Evolutionary conservation across 1,140 invertebrate genomes (phyloP).

Genomic region (Phenacoccus solenopsis): DNA sequence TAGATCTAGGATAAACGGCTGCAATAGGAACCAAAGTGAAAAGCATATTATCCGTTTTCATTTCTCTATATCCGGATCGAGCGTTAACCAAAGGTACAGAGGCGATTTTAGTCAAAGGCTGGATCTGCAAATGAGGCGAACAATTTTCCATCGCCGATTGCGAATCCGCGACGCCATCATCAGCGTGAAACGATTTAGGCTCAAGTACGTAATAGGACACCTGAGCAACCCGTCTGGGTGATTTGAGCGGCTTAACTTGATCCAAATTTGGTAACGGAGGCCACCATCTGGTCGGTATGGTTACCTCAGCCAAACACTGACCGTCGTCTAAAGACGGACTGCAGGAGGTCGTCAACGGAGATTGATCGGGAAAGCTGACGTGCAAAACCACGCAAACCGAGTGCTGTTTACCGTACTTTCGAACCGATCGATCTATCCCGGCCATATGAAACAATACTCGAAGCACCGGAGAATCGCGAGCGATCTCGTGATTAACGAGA

Average conservation of each 20-base stretch:
- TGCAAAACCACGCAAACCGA: slow-evolving; percentile 61
- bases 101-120: slow-evolving; percentile 56
- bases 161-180: slow-evolving; percentile 42
- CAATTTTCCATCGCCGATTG: slow-evolving; percentile 51
- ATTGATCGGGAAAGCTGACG: slow-evolving; percentile 42
- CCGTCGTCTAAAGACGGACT: slow-evolving; percentile 78
- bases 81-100: slow-evolving; percentile 58
- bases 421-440: slow-evolving; percentile 30
- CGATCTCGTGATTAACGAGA: slow-evolving; percentile 67
- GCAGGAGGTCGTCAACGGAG: slow-evolving; percentile 61
- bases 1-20: slow-evolving; percentile 73
- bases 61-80: slow-evolving; percentile 64
- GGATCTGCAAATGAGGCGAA: slow-evolving; percentile 57
- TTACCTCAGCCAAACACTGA: slow-evolving; percentile 67
- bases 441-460: slow-evolving; percentile 69
- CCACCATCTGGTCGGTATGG: slow-evolving; percentile 79
- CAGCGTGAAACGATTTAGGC: slow-evolving; percentile 28
- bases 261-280: slow-evolving; percentile 43
- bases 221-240: slow-evolving; percentile 54
- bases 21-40: slow-evolving; percentile 76
- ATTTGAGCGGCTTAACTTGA: slow-evolving; percentile 38
- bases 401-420: slow-evolving; percentile 36
- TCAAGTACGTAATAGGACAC: slow-evolving; percentile 72
- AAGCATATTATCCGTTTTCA: slow-evolving; percentile 61
- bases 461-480: slow-evolving; percentile 71